Evolutionary conservation across 2,888 invertebrate species (phyloP), one percentile per base, ranked within the genome.

Genomic region (Lydus trimaculatus): DNA sequence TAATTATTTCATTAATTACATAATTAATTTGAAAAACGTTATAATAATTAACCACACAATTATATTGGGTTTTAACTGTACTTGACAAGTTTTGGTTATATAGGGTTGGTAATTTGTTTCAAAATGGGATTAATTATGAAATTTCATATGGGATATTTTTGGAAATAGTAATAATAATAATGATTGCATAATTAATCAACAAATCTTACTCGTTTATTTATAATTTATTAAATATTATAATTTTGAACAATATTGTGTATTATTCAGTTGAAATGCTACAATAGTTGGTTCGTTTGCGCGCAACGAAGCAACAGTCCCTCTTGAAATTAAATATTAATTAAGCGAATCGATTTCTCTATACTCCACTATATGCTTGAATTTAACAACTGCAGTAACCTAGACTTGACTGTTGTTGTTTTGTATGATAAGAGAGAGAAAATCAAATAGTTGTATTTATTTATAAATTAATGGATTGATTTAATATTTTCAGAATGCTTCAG

Each of bases 401-500:
- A 48, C 48, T 48, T 20, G 48, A 48, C 20, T 48, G 48, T 48
- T 48, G 48, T 20, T n/a, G n/a, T n/a, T n/a, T 48, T 48, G 20
- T 20, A 7, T 48, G 17, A 43, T 48, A 20, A 20, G 5, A 48
- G 28, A 17, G 39, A 39, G 15, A 33, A 33, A 15, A 36, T 15
- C 15, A 36, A 36, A 36, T 36, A 36, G 7, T 1, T 36, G 7
- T 33, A 33, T 33, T 1, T 33, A 33, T 11, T 5, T 33, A 33
- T 33, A 33, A 9, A 33, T 33, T 33, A 33, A 13, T 33, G 3
- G 9, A 33, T 13, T 15, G n/a, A 13, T 15, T 36, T 13, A 13
- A 15, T 36, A 15, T 15, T 88, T 89, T 76, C 90, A 94, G 93
- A 93, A 91, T 84, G 91, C 93, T 79, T 91, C 92, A 79, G 94